A percentile compares a stretch with the other conserved stretches of the same genome.
phyloP scores from a whole-genome alignment of 2,888 invertebrate genomes.

The Tineola bisselliella region DNA sequence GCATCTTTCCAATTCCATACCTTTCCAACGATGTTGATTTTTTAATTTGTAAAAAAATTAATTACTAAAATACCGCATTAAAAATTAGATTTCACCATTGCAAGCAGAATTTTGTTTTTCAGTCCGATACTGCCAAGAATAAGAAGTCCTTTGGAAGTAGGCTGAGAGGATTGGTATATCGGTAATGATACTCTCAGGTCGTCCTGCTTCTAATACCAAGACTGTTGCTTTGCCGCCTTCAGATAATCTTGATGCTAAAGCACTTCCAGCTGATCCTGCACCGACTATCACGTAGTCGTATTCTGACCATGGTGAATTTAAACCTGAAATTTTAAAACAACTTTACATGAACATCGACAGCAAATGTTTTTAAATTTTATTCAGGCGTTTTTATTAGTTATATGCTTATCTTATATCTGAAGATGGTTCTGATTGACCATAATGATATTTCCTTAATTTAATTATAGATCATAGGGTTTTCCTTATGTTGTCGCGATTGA shows the following conservation, averaged over 20 bases:
- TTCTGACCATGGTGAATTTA: slow-evolving; percentile 16
- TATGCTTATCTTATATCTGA: too few relatives aligned
- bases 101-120: slow-evolving; percentile 67
- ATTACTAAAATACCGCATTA: too few relatives aligned
- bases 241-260: slow-evolving; percentile 43
- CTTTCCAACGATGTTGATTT: slow-evolving; percentile 17
- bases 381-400: too few relatives aligned
- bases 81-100: too few relatives aligned
- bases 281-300: slow-evolving; percentile 20
- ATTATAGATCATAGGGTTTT: too few relatives aligned
- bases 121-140: slow-evolving; percentile 73
- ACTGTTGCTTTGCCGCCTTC: slow-evolving; percentile 51
- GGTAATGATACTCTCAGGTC: slow-evolving; percentile 37
- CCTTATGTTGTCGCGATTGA: too few relatives aligned
- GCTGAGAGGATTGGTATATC: slow-evolving; percentile 56
- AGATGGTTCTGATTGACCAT: too few relatives aligned
- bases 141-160: slow-evolving; percentile 58
- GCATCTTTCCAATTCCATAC: slow-evolving; percentile 42
- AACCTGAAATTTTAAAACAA: slow-evolving; percentile 1
- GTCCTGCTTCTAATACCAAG: slow-evolving; percentile 60
- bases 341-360: too few relatives aligned
- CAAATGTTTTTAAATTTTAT: too few relatives aligned
- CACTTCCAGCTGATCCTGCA: slow-evolving; percentile 22
- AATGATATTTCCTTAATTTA: too few relatives aligned
- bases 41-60: too few relatives aligned